Base-by-base conservation (phyloP, 2,888 invertebrate genomes). In the Ectemnius cavifrons region DNA sequence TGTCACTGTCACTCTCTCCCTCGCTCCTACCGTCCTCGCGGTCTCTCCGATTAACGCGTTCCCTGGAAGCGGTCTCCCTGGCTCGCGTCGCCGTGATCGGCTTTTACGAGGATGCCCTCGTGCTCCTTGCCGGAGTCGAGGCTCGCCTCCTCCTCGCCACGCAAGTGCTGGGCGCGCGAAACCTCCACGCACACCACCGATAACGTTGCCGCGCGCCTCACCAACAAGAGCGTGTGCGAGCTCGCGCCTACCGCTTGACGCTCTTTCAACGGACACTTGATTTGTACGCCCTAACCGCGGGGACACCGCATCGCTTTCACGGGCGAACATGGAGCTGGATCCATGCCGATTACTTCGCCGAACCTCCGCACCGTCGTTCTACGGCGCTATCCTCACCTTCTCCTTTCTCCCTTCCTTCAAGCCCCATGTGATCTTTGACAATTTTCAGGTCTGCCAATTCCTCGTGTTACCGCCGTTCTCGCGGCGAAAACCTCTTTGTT, bases 251-350 rank as follows among this genome's bases (percentile, higher is more conserved):
- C 59, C 72, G 66, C 71, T 70, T 49, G 74, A 78, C 70, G 80
- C 79, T 74, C 75, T 68, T 66, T 66, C 72, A 72, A 61, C 70
- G 71, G 76, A 86, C 85, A 86, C 87, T 84, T 88, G 84, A 86
- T 86, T 86, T 86, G 88, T 87, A 89, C 87, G 89, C 89, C 89
- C 89, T 89, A 89, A 89, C 87, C 89, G 89, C 89, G 89, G 88
- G 84, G 86, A 89, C 86, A 89, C 89, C 89, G 89, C 89, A 89
- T 88, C 89, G 87, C 89, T 88, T 89, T 88, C 88, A 88, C 89
- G 87, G 88, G 85, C 84, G 84, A 89, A 89, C 89, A 88, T 87
- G 89, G 88, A 89, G 89, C 88, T 85, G 86, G 84, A 86, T 87
- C 88, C 87, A 88, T 87, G 89, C 82, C 82, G 79, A 80, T 75